Evolutionary conservation across 2,797 vertebrate genomes (phyloP).

Genomic region (Smutsia gigantea): DNA sequence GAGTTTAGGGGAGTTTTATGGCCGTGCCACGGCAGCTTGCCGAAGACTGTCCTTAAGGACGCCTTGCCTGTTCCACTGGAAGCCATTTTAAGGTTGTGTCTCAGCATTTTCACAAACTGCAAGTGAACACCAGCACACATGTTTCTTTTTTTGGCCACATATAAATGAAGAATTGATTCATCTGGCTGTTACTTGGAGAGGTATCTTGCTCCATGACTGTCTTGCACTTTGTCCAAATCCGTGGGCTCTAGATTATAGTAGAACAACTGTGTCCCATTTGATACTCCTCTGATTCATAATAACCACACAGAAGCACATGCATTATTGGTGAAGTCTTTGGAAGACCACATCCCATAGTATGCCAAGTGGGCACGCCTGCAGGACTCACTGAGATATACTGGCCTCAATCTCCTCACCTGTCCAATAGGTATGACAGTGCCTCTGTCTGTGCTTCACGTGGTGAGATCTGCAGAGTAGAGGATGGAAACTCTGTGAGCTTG

Average conservation of each 20-base stretch:
- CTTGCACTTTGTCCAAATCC: neutral
- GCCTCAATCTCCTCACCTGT: neutral
- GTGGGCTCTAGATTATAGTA: neutral
- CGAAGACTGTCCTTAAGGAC: constrained; percentile 37
- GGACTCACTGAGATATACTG: neutral
- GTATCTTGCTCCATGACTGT: accelerated
- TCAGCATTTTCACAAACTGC: neutral
- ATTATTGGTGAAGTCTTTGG: neutral
- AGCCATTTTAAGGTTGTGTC: constrained; percentile 3
- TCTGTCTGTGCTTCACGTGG: accelerated
- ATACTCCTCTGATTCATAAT: neutral
- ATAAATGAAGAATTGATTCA: neutral
- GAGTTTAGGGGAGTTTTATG: constrained; percentile 68
- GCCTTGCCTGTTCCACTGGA: constrained; percentile 58
- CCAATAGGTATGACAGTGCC: accelerated
- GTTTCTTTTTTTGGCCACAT: neutral
- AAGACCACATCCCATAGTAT: neutral
- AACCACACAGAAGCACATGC: neutral
- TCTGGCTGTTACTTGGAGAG: neutral
- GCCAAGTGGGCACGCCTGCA: neutral
- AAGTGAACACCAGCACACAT: neutral
- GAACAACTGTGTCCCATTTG: neutral
- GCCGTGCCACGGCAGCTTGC: constrained; percentile 57
- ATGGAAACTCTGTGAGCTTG: too few species aligned
- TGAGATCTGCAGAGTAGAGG: too few species aligned